Conservation (phyloP, 2,888 invertebrate species). For the Pyrocoelia pectoralis region DNA sequence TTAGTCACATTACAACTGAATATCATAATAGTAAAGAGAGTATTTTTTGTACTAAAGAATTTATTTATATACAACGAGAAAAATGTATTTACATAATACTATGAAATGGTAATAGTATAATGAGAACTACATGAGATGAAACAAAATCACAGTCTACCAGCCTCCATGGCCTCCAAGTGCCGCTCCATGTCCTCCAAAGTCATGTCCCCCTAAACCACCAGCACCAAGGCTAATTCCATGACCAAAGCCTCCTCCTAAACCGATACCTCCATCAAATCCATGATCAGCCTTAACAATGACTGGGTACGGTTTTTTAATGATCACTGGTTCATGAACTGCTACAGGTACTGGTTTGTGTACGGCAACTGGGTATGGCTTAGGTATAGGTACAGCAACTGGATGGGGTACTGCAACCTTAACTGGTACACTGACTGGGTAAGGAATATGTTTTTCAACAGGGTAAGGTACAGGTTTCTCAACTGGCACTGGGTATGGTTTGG, state of each 20-base stretch:
- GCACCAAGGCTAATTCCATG: constrained; percentile 36
- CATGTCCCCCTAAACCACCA: constrained; percentile 34
- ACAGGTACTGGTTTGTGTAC: constrained; percentile 62
- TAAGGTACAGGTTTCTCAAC: constrained; percentile 64
- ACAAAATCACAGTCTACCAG: constrained; percentile 32
- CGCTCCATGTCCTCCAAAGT: constrained; percentile 27
- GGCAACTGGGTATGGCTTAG: constrained; percentile 58
- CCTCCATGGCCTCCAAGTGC: constrained; percentile 36
- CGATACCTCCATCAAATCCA: constrained; percentile 40
- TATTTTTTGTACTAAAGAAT: background rate
- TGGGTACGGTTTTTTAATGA: constrained; percentile 64
- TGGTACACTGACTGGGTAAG: constrained; percentile 57
- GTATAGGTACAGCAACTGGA: constrained; percentile 53
- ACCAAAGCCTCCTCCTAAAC: constrained; percentile 33
- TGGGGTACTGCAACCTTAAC: constrained; percentile 55
- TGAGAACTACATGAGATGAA: constrained; percentile 20
- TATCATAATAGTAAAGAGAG: no score
- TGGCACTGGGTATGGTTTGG: constrained; percentile 62
- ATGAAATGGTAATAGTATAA: constrained; percentile 26
- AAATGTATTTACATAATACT: constrained; percentile 21
- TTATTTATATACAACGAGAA: constrained; percentile 25
- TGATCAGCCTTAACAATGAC: constrained; percentile 51
- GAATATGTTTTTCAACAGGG: constrained; percentile 65
- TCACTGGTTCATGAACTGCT: constrained; percentile 62
- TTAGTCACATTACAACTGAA: no score